Percentiles rank a stretch among this genome's conserved stretches.
Evolutionary conservation across 2,888 invertebrate species (phyloP).

Genomic region (Ornithoptera priamus): DNA sequence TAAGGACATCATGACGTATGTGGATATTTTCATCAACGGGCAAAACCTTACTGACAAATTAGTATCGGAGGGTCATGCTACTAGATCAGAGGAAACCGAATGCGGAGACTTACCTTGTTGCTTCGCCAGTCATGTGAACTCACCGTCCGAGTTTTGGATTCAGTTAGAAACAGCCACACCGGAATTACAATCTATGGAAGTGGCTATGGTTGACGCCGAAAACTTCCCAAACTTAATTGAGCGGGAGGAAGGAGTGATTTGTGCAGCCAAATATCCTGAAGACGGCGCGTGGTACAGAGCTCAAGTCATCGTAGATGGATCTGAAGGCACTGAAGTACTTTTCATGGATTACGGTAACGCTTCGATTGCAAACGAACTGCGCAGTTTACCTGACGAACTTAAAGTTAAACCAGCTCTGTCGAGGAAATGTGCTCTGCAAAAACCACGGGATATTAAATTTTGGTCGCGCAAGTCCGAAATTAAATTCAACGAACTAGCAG

Average conservation of each 20-base stretch:
- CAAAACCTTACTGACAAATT: slow-evolving; percentile 82
- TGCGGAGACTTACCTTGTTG: slow-evolving; percentile 81
- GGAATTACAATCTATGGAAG: slow-evolving; percentile 80
- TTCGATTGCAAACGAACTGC: slow-evolving; percentile 77
- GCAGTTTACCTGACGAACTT: slow-evolving; percentile 81
- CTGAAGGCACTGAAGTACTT: slow-evolving; percentile 80
- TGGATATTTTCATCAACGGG: slow-evolving; percentile 82
- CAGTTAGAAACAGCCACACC: slow-evolving; percentile 83
- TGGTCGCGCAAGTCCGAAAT: slow-evolving; percentile 85
- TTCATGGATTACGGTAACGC: slow-evolving; percentile 86
- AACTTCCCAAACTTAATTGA: slow-evolving; percentile 73
- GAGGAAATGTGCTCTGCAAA: slow-evolving; percentile 81
- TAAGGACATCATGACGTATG: slow-evolving; percentile 81
- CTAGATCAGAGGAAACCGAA: slow-evolving; percentile 72
- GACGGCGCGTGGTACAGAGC: slow-evolving; percentile 85
- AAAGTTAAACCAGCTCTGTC: slow-evolving; percentile 80
- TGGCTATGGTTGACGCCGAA: slow-evolving; percentile 78
- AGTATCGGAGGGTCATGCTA: slow-evolving; percentile 80
- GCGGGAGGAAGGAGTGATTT: slow-evolving; percentile 77
- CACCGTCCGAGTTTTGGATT: slow-evolving; percentile 88
- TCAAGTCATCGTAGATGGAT: slow-evolving; percentile 79
- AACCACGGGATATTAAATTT: slow-evolving; percentile 76
- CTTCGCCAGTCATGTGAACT: slow-evolving; percentile 87
- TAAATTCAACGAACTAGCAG: slow-evolving; percentile 84
- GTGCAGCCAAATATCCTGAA: slow-evolving; percentile 83